phyloP scores from a whole-genome alignment of 2,888 invertebrate species.

The Aplocera efformata region DNA sequence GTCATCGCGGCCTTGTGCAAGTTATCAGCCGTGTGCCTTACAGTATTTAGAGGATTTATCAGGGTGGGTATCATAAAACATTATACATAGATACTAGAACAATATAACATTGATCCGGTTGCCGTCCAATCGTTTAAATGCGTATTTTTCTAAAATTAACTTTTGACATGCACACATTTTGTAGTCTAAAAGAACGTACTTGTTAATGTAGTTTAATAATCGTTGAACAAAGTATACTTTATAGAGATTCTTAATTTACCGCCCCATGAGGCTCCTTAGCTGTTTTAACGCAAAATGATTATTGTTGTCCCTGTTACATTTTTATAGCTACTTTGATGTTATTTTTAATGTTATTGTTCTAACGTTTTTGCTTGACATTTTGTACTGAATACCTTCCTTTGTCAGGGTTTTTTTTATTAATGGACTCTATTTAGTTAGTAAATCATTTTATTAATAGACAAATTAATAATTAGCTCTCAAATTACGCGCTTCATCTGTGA shows the following conservation, averaged over 20 bases:
- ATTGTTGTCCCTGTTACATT: conserved; percentile 38
- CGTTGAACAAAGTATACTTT: conserved; percentile 13
- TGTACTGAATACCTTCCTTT: conserved; percentile 46
- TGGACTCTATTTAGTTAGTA: conserved; percentile 27
- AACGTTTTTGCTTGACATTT: conserved; percentile 47
- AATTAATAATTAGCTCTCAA: conserved; percentile 61
- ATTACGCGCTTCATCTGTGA: conserved; percentile 71
- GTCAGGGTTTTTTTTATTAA: conserved; percentile 40
- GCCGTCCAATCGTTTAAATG: conserved; percentile 26
- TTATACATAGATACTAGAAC: conserved; percentile 17
- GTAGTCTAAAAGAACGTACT: conserved; percentile 12
- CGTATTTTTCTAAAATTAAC: conserved; percentile 17
- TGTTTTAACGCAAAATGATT: conserved; percentile 24
- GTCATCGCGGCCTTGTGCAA: conserved; percentile 37
- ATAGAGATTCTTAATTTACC: conserved; percentile 5
- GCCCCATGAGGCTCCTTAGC: conserved; percentile 21
- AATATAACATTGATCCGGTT: conserved; percentile 15
- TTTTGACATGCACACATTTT: conserved; percentile 5
- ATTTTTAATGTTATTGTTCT: conserved; percentile 46
- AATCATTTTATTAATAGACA: conserved; percentile 26
- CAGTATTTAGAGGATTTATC: conserved; percentile 27
- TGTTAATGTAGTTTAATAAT: conserved; percentile 13
- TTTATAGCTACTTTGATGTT: conserved; percentile 40
- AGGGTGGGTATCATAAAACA: conserved; percentile 19
- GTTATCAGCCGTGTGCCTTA: conserved; percentile 36